Conservation (phyloP, 2,797 vertebrate species). For the Smutsia gigantea region DNA sequence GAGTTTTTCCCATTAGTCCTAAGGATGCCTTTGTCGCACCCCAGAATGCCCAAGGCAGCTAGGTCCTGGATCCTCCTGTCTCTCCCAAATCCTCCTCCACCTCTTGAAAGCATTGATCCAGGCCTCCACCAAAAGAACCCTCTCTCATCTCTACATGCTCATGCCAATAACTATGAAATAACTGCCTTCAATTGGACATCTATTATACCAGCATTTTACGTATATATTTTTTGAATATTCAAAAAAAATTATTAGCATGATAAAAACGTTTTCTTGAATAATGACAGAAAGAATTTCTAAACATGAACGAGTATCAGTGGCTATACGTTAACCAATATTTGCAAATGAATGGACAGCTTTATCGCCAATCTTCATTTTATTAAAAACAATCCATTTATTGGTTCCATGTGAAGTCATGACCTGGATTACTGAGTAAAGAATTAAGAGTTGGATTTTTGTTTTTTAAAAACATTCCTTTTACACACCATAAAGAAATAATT, state of each 20-base stretch:
- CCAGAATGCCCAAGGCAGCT: background rate
- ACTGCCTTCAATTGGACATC: background rate
- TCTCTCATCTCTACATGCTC: background rate
- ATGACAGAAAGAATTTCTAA: conserved; percentile 84
- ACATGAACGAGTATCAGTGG: conserved; percentile 85
- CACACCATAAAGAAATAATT: conserved; percentile 88
- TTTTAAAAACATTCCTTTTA: conserved; percentile 81
- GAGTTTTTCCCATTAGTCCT: background rate
- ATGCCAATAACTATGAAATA: background rate
- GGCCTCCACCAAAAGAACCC: background rate
- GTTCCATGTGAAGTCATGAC: conserved; percentile 74
- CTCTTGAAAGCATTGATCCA: background rate
- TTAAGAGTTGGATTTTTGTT: conserved; percentile 79
- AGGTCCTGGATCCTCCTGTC: background rate
- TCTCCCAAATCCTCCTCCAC: background rate
- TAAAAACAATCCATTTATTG: conserved; percentile 75
- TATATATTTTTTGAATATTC: background rate
- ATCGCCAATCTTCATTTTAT: conserved; percentile 82
- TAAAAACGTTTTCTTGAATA: conserved; percentile 88
- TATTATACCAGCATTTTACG: background rate
- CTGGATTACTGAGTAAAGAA: conserved; percentile 81
- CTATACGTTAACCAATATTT: conserved; percentile 80
- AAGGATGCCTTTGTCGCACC: background rate
- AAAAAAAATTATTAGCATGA: conserved; percentile 90
- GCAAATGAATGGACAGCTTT: conserved; percentile 78